phyloP scores from a whole-genome alignment of 1,140 invertebrate species.

The Saccostrea cuccullata region DNA sequence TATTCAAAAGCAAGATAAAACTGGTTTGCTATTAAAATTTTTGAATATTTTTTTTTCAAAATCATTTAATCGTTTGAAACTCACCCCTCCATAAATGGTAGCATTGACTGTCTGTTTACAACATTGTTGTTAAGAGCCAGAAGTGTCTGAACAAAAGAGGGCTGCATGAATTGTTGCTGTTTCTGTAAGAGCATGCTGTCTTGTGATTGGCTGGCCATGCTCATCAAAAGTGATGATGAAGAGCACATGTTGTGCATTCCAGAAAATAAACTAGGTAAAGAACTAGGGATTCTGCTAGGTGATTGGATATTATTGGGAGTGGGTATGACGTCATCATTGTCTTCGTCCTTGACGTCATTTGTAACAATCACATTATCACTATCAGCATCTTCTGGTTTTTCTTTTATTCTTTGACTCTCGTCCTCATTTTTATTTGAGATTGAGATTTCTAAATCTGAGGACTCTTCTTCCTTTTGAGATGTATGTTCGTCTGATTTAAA shows the following conservation, averaged over 20 bases:
- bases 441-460: background rate
- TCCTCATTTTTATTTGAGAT: background rate
- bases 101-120: conserved; percentile 63
- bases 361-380: background rate
- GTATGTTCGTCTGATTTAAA: background rate
- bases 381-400: conserved; percentile 3
- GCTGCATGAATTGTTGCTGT: conserved; percentile 61
- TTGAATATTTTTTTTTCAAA: too few relatives aligned
- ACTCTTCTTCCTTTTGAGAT: background rate
- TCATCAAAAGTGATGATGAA: conserved; percentile 49
- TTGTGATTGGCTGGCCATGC: conserved; percentile 51
- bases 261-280: conserved; percentile 40
- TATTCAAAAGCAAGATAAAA: too few relatives aligned
- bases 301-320: background rate
- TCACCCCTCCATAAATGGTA: conserved; percentile 73
- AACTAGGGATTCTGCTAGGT: background rate
- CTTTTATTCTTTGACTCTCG: background rate
- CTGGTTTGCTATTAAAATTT: too few relatives aligned
- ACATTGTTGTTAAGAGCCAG: conserved; percentile 68
- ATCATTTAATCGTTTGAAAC: conserved; percentile 20
- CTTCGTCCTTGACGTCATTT: conserved; percentile 1
- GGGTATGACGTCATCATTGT: background rate
- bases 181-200: conserved; percentile 54
- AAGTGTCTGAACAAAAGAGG: conserved; percentile 71
- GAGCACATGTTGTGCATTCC: conserved; percentile 51